These are phyloP conservation scores for Ceratosolen solmsi DNA, from an alignment of 1,140 invertebrate species.

Conservation along the genomic window DNA sequence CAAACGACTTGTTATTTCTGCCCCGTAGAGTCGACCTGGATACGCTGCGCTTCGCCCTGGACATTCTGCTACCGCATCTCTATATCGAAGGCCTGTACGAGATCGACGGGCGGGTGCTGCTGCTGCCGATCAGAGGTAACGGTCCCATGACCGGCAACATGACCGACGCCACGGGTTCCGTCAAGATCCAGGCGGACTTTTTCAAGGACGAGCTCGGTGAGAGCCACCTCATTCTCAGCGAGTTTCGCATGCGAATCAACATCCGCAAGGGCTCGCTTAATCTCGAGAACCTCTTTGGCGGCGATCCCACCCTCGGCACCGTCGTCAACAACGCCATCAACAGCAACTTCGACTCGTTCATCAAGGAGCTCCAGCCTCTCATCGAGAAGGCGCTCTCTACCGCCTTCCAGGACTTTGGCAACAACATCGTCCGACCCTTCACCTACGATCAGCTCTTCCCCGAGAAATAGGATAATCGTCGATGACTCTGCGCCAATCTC, in stretches of 20 bases:
- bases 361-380: constrained; percentile 76
- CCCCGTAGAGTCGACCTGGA: constrained; percentile 71
- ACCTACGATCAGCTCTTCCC: constrained; percentile 77
- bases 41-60: constrained; percentile 70
- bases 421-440: constrained; percentile 75
- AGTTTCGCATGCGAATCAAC: constrained; percentile 74
- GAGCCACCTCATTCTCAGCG: constrained; percentile 74
- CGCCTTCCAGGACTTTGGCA: constrained; percentile 75
- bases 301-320: constrained; percentile 73
- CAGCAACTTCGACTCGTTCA: constrained; percentile 76
- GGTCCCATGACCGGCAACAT: constrained; percentile 78
- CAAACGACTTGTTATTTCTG: too few relatives aligned
- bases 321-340: constrained; percentile 79
- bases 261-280: constrained; percentile 75
- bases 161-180: constrained; percentile 74
- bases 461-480: constrained; percentile 46
- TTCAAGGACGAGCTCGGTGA: constrained; percentile 70
- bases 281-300: constrained; percentile 79
- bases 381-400: constrained; percentile 75
- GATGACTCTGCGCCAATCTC: background rate
- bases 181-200: constrained; percentile 71
- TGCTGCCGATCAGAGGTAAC: constrained; percentile 77
- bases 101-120: constrained; percentile 76
- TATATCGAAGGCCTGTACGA: constrained; percentile 77
- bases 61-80: constrained; percentile 75